phyloP scores from a whole-genome alignment of 2,113 vertebrate species.

The Montifringilla adamsi region DNA sequence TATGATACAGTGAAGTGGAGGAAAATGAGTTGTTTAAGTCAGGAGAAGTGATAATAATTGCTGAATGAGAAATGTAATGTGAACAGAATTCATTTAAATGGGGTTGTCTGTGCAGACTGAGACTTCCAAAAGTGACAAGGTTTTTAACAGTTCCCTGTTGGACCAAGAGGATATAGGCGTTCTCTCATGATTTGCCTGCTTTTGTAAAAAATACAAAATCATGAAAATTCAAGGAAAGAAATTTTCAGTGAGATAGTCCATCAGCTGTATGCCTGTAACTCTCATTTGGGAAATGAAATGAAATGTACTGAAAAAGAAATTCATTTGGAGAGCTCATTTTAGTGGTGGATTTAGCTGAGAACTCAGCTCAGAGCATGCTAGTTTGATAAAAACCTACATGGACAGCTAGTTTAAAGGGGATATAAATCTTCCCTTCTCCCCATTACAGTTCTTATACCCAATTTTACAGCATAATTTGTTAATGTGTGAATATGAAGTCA shows the following conservation, averaged over 20 bases:
- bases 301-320: background rate
- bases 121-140: background rate
- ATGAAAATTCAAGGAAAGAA: background rate
- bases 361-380: background rate
- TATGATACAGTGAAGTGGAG: background rate
- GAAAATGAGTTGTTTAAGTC: slow-evolving; percentile 1
- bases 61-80: background rate
- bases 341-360: background rate
- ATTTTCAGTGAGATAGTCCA: background rate
- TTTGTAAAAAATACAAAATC: background rate
- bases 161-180: background rate
- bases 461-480: slow-evolving; percentile 27
- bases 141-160: background rate
- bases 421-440: slow-evolving; percentile 12
- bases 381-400: background rate
- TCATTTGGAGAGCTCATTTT: background rate
- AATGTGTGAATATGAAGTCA: background rate
- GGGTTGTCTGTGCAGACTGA: background rate
- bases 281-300: slow-evolving; percentile 10
- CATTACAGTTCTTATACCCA: background rate
- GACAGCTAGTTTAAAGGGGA: slow-evolving; percentile 10
- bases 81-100: background rate
- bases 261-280: background rate
- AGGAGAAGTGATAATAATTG: background rate
- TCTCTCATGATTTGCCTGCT: background rate